A percentile compares a stretch with the other conserved stretches of the same genome.
Evolutionary conservation across 1,140 invertebrate genomes (phyloP).

Genomic region (Megalonaias nervosa): DNA sequence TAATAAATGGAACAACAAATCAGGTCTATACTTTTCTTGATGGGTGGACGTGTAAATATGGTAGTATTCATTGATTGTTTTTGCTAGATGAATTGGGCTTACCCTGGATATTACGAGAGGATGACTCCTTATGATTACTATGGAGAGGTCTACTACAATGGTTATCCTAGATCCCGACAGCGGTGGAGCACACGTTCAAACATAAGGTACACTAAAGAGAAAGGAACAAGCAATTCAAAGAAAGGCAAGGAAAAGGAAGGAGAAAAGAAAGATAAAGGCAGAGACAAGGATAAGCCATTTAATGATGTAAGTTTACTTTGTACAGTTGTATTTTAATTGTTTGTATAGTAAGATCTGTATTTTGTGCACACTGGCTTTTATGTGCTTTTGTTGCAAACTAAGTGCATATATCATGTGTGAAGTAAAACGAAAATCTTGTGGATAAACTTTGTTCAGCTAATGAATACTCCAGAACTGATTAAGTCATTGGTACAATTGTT

Average conservation of each 20-base stretch:
- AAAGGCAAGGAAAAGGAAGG: conserved; percentile 47
- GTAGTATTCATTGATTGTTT: background rate
- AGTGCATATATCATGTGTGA: too few relatives aligned
- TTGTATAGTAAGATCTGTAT: too few relatives aligned
- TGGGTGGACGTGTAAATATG: too few relatives aligned
- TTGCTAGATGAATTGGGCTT: conserved; percentile 53
- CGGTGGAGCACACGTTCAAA: conserved; percentile 18
- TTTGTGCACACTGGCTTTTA: too few relatives aligned
- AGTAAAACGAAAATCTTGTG: too few relatives aligned
- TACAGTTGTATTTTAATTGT: background rate
- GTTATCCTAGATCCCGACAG: conserved; percentile 37
- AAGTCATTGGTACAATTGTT: too few relatives aligned
- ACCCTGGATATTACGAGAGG: conserved; percentile 55
- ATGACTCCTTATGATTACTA: conserved; percentile 58
- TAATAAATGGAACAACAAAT: too few relatives aligned
- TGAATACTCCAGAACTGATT: too few relatives aligned
- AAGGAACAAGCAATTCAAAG: conserved; percentile 53
- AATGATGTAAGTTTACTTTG: conserved; percentile 60
- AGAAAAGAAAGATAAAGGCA: conserved; percentile 43
- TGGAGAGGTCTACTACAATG: conserved; percentile 42
- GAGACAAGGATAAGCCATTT: conserved; percentile 59
- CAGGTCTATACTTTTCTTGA: too few relatives aligned
- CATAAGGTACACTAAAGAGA: conserved; percentile 52
- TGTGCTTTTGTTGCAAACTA: too few relatives aligned
- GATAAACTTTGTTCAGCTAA: too few relatives aligned